Percentiles rank a stretch among this genome's conserved stretches.
phyloP scores from a whole-genome alignment of 1,140 invertebrate genomes.

The Megalopta genalis region DNA sequence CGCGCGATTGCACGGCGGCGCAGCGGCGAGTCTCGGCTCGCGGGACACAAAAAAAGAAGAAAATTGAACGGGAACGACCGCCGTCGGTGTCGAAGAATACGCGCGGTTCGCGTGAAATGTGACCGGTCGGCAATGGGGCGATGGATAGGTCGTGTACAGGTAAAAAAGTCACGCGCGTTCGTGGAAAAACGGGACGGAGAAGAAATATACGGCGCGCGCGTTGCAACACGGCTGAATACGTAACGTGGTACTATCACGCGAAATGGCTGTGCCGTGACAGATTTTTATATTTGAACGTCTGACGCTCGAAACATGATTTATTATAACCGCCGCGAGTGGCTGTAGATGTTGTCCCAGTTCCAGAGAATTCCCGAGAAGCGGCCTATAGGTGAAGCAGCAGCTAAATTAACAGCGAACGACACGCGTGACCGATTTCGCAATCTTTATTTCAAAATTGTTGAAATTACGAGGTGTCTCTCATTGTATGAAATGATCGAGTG shows the following conservation, averaged over 20 bases:
- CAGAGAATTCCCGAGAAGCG: too few relatives aligned
- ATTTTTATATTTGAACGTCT: too few relatives aligned
- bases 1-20: background rate
- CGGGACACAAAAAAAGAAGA: background rate
- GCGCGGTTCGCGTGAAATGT: conserved; percentile 22
- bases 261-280: too few relatives aligned
- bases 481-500: too few relatives aligned
- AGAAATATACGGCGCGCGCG: background rate
- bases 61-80: background rate
- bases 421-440: too few relatives aligned
- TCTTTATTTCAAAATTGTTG: too few relatives aligned
- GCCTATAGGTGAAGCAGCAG: too few relatives aligned
- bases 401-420: too few relatives aligned
- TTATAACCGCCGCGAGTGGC: too few relatives aligned
- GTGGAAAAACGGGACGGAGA: conserved; percentile 8
- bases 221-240: conserved; percentile 11
- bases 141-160: background rate
- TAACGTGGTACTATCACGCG: conserved; percentile 25
- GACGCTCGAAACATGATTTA: too few relatives aligned
- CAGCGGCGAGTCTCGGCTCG: background rate
- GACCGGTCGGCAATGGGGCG: conserved; percentile 4
- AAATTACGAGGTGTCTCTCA: too few relatives aligned
- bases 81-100: background rate
- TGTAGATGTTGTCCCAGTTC: too few relatives aligned
- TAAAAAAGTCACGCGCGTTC: background rate